A percentile compares a stretch with the other conserved stretches of the same genome.
phyloP scores from a whole-genome alignment of 2,888 invertebrate genomes.

The Ernsta delagoae region DNA sequence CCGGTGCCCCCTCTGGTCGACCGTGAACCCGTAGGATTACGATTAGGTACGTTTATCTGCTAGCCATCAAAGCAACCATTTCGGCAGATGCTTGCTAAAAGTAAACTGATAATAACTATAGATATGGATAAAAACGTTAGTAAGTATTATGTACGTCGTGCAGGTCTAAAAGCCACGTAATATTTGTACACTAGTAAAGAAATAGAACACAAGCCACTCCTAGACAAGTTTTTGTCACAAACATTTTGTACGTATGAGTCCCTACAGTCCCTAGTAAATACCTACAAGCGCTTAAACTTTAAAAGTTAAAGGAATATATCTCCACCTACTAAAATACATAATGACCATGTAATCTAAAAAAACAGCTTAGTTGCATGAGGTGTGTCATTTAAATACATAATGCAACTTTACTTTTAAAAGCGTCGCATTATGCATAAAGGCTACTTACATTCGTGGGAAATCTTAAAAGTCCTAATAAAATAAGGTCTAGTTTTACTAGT shows the following conservation, averaged over 20 bases:
- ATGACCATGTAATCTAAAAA: too few species aligned
- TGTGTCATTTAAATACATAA: too few species aligned
- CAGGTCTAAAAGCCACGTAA: slow-evolving; percentile 1
- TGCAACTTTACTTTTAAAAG: too few species aligned
- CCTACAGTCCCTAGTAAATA: too few species aligned
- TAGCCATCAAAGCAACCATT: slow-evolving; percentile 61
- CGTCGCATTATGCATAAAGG: too few species aligned
- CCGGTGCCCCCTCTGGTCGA: slow-evolving; percentile 55
- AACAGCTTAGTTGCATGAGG: too few species aligned
- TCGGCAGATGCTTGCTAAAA: slow-evolving; percentile 77
- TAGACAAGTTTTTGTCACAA: too few species aligned
- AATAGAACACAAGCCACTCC: neutral
- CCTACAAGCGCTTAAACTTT: neutral
- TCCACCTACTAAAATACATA: too few species aligned
- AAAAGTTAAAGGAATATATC: too few species aligned
- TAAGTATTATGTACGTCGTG: slow-evolving; percentile 22
- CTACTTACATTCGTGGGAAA: too few species aligned
- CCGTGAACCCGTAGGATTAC: slow-evolving; percentile 64
- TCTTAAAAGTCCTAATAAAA: too few species aligned
- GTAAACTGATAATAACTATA: slow-evolving; percentile 57
- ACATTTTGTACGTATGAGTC: too few species aligned
- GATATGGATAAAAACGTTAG: slow-evolving; percentile 38
- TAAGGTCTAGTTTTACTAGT: neutral
- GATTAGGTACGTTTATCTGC: slow-evolving; percentile 69
- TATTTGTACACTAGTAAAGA: slow-evolving; percentile 4